A percentile compares a stretch with the other conserved stretches of the same genome.
These are phyloP conservation scores for Ennomos erosarius DNA, from an alignment of 2,888 invertebrate genomes.

Conservation along the genomic window DNA sequence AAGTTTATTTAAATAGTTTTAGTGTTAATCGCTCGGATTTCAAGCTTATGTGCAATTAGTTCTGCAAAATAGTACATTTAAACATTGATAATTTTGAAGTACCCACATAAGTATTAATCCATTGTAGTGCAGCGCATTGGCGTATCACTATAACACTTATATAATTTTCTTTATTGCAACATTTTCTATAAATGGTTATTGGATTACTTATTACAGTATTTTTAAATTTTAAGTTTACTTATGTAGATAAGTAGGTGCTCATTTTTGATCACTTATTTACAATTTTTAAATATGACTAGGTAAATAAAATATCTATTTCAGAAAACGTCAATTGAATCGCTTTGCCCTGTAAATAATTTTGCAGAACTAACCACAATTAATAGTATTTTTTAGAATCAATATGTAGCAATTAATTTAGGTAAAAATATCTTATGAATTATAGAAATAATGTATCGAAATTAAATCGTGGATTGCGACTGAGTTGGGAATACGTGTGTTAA, in stretches of 20 bases:
- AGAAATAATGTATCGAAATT: constrained; percentile 42
- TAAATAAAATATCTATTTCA: too few relatives aligned
- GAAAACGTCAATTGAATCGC: too few relatives aligned
- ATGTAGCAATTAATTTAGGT: constrained; percentile 43
- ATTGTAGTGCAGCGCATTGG: too few relatives aligned
- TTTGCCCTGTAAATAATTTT: neutral
- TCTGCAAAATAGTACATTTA: constrained; percentile 17
- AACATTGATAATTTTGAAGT: too few relatives aligned
- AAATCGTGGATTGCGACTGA: constrained; percentile 46
- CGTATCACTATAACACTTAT: too few relatives aligned
- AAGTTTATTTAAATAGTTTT: constrained; percentile 18
- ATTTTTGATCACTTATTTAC: neutral
- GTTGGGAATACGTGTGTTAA: constrained; percentile 31
- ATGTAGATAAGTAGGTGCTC: too few relatives aligned
- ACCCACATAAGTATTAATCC: too few relatives aligned
- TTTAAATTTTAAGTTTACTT: too few relatives aligned
- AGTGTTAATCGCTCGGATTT: constrained; percentile 25
- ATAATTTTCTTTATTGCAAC: too few relatives aligned
- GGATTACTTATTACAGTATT: too few relatives aligned
- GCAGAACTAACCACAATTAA: constrained; percentile 8
- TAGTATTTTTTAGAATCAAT: constrained; percentile 29
- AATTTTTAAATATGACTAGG: too few relatives aligned
- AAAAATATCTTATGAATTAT: constrained; percentile 60
- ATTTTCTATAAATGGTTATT: too few relatives aligned
- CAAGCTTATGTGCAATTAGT: constrained; percentile 13